A percentile compares a stretch with the other conserved stretches of the same genome.
phyloP scores from a whole-genome alignment of 2,113 vertebrate genomes.

The Microcebus murinus region DNA sequence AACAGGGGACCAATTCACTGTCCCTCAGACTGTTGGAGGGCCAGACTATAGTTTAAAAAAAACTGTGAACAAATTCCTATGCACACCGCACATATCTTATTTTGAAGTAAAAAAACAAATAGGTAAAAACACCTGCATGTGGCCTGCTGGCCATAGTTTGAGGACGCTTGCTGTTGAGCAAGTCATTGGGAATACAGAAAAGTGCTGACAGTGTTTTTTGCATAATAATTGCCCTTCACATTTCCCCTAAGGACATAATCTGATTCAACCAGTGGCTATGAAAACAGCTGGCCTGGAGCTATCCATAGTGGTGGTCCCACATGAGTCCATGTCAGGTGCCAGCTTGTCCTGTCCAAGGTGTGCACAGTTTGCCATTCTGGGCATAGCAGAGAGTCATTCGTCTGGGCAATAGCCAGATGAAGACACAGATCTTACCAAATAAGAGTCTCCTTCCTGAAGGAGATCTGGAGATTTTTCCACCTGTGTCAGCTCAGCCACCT shows the following conservation, averaged over 20 bases:
- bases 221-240: background rate
- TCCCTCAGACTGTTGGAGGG: too few species aligned
- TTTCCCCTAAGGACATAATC: background rate
- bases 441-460: background rate
- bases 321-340: background rate
- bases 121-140: too few species aligned
- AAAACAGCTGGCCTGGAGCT: background rate
- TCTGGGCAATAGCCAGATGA: background rate
- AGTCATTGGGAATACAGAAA: background rate
- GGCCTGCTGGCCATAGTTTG: too few species aligned
- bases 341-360: background rate
- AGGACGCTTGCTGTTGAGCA: too few species aligned
- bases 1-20: too few species aligned
- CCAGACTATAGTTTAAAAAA: too few species aligned
- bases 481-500: background rate
- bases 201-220: background rate
- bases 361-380: background rate
- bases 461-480: background rate
- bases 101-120: too few species aligned
- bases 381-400: background rate
- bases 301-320: fast-evolving
- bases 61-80: too few species aligned
- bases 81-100: too few species aligned
- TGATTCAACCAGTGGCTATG: background rate
- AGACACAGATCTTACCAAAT: background rate